These are phyloP conservation scores for Promerops cafer DNA, from an alignment of 2,113 vertebrate genomes.

Conservation along the genomic window DNA sequence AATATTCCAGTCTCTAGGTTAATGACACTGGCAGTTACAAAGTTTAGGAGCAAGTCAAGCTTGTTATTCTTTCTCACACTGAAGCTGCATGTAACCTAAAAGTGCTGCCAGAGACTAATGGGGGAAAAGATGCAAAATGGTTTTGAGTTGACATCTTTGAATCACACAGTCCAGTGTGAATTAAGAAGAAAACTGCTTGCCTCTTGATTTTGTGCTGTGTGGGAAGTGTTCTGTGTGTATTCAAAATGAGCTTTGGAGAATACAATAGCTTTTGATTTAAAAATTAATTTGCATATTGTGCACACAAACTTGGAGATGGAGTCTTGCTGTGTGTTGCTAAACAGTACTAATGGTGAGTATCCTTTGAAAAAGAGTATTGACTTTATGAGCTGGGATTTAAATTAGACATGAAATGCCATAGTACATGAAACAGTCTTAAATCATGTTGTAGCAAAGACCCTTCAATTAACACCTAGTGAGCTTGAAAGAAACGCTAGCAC, in stretches of 20 bases:
- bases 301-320: slow-evolving; percentile 15
- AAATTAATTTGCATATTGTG: slow-evolving; percentile 4
- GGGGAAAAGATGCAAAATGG: not conserved
- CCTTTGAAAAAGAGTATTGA: not conserved
- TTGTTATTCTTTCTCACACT: not conserved
- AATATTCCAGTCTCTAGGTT: not conserved
- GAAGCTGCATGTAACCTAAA: not conserved
- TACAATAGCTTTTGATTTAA: not conserved
- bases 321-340: slow-evolving; percentile 19
- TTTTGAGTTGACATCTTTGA: not conserved
- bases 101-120: not conserved
- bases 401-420: not conserved
- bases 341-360: not conserved
- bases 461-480: not conserved
- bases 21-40: not conserved
- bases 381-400: not conserved
- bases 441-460: not conserved
- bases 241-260: not conserved
- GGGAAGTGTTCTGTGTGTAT: not conserved
- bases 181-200: not conserved
- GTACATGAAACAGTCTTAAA: not conserved
- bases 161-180: not conserved
- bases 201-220: slow-evolving; percentile 16
- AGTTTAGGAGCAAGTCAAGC: not conserved
- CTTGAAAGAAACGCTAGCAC: not conserved